phyloP scores from a whole-genome alignment of 2,797 vertebrate genomes.

The Notolabrus celidotus region DNA sequence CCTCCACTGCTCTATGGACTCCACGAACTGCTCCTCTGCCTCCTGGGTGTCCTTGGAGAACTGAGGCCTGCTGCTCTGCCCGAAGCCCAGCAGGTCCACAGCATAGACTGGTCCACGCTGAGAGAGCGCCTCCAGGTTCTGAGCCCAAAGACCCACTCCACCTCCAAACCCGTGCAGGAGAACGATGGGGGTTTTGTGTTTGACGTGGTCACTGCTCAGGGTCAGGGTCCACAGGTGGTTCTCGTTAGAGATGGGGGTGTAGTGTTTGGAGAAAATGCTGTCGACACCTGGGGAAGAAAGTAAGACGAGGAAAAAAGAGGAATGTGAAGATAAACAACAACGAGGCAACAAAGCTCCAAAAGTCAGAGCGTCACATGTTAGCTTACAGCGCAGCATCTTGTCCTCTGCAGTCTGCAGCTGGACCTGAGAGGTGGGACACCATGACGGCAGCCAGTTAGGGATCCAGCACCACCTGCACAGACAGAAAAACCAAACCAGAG shows the following conservation, averaged over 20 bases:
- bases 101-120: slow-evolving; percentile 89
- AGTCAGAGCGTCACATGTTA: background rate
- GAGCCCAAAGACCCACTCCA: slow-evolving; percentile 94
- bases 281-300: slow-evolving; percentile 84
- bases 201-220: slow-evolving; percentile 73
- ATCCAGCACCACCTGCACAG: slow-evolving; percentile 91
- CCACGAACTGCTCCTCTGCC: slow-evolving; percentile 94
- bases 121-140: slow-evolving; percentile 92
- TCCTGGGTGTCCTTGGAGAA: slow-evolving; percentile 88
- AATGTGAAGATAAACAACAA: background rate
- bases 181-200: slow-evolving; percentile 89
- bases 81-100: slow-evolving; percentile 94
- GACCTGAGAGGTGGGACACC: slow-evolving; percentile 92
- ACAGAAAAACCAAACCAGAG: slow-evolving; percentile 5
- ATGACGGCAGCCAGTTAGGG: slow-evolving; percentile 92
- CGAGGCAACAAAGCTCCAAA: background rate
- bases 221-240: slow-evolving; percentile 93
- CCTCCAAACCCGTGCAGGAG: slow-evolving; percentile 96
- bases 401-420: slow-evolving; percentile 92
- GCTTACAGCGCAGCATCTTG: slow-evolving; percentile 93
- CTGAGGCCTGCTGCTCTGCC: slow-evolving; percentile 92
- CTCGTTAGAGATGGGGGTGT: slow-evolving; percentile 85
- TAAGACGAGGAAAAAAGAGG: no score
- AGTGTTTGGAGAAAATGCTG: slow-evolving; percentile 86
- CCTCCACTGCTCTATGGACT: slow-evolving; percentile 96